Evolutionary conservation across 2,888 invertebrate genomes (phyloP).

Genomic region (Agelastica alni): DNA sequence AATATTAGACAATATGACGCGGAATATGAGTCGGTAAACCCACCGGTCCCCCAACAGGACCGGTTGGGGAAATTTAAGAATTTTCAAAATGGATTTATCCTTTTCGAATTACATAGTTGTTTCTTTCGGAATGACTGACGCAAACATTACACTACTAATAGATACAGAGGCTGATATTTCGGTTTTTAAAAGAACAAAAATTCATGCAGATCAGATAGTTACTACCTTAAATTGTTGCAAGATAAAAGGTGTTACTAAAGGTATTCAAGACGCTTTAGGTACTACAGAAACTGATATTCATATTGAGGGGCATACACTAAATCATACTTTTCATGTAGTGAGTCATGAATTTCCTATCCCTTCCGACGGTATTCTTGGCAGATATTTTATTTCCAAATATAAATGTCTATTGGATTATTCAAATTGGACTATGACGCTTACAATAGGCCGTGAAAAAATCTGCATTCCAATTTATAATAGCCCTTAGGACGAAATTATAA

Average conservation of each 20-base stretch:
- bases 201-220: neutral
- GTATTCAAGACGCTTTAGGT: neutral
- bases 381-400: neutral
- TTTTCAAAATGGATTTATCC: no score
- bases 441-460: neutral
- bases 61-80: no score
- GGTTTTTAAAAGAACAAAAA: neutral
- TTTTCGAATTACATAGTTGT: no score
- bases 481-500: neutral
- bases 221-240: neutral
- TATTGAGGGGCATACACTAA: neutral
- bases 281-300: no score
- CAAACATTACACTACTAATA: no score
- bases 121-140: no score
- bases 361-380: neutral
- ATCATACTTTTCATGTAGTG: neutral
- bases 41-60: no score
- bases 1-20: no score
- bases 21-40: no score
- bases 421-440: neutral
- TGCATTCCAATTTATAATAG: neutral
- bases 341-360: neutral
- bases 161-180: slow-evolving; percentile 3
- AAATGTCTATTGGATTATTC: neutral
- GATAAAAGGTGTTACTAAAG: neutral